phyloP scores from a whole-genome alignment of 2,113 vertebrate genomes.

The Terrapene triunguis region DNA sequence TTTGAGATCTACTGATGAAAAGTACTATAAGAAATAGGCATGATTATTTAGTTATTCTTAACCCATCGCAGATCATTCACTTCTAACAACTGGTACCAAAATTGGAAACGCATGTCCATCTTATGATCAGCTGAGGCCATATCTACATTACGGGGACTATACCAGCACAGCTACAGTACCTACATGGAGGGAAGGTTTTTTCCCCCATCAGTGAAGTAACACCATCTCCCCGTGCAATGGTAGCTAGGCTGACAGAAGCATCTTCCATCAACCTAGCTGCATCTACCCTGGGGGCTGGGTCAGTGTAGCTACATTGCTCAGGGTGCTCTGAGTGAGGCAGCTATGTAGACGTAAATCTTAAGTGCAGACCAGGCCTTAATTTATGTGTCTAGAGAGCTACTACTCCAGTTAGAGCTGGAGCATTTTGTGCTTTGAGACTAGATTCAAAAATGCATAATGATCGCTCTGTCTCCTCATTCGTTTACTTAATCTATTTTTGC shows the following conservation, averaged over 20 bases:
- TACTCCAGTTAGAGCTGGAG: not conserved
- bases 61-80: not conserved
- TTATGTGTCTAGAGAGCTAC: not conserved
- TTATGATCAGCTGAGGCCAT: no score
- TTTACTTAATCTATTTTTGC: not conserved
- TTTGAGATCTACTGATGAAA: no score
- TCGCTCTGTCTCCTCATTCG: not conserved
- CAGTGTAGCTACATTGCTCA: not conserved
- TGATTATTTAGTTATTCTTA: no score
- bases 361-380: not conserved
- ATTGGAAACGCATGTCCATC: conserved; percentile 1
- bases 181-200: no score
- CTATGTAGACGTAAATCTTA: not conserved
- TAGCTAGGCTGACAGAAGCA: no score
- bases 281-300: no score
- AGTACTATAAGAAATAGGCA: no score
- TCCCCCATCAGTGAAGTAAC: not conserved
- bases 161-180: no score
- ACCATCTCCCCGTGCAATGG: not conserved
- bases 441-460: not conserved
- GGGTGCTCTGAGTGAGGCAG: not conserved
- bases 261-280: not conserved
- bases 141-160: no score
- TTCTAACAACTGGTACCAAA: not conserved
- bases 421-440: not conserved